Percentiles rank a stretch among this genome's conserved stretches.
These are phyloP conservation scores for Cantharis rufa DNA, from an alignment of 2,888 invertebrate genomes.

Conservation along the genomic window DNA sequence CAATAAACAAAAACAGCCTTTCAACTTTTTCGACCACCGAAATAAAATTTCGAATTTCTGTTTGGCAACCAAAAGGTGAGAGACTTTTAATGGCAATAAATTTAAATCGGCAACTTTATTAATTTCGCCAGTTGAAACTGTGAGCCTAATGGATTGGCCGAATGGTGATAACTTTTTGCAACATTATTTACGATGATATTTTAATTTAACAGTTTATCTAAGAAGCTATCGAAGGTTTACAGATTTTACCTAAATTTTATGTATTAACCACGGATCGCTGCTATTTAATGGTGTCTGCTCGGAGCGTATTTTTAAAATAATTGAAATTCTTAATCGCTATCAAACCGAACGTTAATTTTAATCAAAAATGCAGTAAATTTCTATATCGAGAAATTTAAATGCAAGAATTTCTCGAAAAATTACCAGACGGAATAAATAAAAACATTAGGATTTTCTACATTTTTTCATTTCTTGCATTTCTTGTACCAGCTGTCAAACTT, in stretches of 20 bases:
- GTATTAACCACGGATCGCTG: background rate
- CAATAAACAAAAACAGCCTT: background rate
- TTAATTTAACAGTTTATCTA: background rate
- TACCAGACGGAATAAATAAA: background rate
- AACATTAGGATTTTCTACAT: too few relatives aligned
- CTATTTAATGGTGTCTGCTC: background rate
- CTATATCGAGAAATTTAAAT: background rate
- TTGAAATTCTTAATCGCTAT: background rate
- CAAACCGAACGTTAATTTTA: background rate
- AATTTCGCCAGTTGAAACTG: background rate
- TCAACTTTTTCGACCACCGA: background rate
- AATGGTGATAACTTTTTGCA: background rate
- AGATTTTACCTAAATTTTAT: background rate
- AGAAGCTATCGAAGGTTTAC: background rate
- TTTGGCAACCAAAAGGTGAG: background rate
- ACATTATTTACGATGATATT: background rate
- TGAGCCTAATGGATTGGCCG: background rate
- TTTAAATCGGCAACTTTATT: background rate
- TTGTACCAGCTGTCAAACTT: too few relatives aligned
- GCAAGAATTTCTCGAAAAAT: background rate
- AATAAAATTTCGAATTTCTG: background rate
- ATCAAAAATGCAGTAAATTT: background rate
- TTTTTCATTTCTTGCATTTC: too few relatives aligned
- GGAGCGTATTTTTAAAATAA: background rate
- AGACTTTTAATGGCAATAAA: background rate